These are phyloP conservation scores for Coelinius sp. DNA, from an alignment of 2,888 invertebrate species.

Conservation along the genomic window DNA sequence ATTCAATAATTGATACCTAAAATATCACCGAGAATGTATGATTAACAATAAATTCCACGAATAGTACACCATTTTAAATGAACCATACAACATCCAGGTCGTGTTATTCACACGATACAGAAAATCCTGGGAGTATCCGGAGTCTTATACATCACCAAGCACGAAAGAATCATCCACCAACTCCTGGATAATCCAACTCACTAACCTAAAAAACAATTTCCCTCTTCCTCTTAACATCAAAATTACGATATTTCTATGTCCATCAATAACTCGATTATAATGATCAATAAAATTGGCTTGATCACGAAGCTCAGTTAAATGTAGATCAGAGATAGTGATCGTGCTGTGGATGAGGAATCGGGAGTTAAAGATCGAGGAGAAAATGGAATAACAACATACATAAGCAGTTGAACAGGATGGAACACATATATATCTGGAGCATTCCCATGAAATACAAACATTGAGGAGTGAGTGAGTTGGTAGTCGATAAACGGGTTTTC, in stretches of 20 bases:
- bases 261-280: slow-evolving; percentile 25
- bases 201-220: background rate
- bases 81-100: background rate
- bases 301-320: slow-evolving; percentile 10
- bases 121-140: slow-evolving; percentile 17
- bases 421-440: slow-evolving; percentile 25
- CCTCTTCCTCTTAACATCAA: background rate
- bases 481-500: slow-evolving; percentile 30
- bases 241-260: slow-evolving; percentile 13
- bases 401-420: slow-evolving; percentile 1
- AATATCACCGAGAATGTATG: background rate
- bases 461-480: background rate
- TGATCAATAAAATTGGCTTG: slow-evolving; percentile 19
- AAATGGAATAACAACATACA: slow-evolving; percentile 23
- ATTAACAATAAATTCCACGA: background rate
- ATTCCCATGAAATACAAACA: slow-evolving; percentile 36
- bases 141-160: background rate
- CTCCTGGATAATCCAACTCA: background rate
- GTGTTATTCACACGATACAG: slow-evolving; percentile 16
- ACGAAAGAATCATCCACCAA: slow-evolving; percentile 11
- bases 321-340: slow-evolving; percentile 32
- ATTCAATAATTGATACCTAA: background rate
- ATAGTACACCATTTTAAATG: background rate
- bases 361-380: slow-evolving; percentile 22
- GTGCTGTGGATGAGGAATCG: background rate